These are phyloP conservation scores for Drosophila bunnanda DNA, from an alignment of 2,888 invertebrate genomes.

Conservation along the genomic window DNA sequence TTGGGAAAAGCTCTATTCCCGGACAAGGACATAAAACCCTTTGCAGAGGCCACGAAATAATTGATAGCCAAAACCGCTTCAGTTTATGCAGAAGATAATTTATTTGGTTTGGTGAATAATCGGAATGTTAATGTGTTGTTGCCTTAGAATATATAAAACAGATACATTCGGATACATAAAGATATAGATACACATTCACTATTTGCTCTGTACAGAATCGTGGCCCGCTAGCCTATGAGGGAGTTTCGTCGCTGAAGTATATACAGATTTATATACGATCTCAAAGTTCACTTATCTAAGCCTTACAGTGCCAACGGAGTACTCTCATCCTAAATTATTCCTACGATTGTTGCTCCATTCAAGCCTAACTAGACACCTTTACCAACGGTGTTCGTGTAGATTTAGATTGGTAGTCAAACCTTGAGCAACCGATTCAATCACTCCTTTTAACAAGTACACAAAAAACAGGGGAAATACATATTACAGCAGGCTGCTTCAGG, in stretches of 20 bases:
- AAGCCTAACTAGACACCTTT: neutral
- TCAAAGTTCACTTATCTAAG: slow-evolving; percentile 7
- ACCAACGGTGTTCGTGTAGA: neutral
- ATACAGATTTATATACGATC: slow-evolving; percentile 29
- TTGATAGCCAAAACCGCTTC: neutral
- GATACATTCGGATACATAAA: slow-evolving; percentile 34
- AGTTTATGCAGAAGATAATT: slow-evolving; percentile 19
- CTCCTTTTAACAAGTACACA: slow-evolving; percentile 55
- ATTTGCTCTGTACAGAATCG: slow-evolving; percentile 39
- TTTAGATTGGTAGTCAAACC: neutral
- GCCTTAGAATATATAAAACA: slow-evolving; percentile 39
- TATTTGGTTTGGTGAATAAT: slow-evolving; percentile 41
- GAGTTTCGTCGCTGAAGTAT: slow-evolving; percentile 32
- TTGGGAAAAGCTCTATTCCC: slow-evolving; percentile 57
- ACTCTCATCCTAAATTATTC: slow-evolving; percentile 1
- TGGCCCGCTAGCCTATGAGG: slow-evolving; percentile 35
- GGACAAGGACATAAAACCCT: neutral
- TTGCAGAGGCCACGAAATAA: neutral
- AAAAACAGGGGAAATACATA: slow-evolving; percentile 40
- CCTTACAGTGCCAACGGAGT: slow-evolving; percentile 14
- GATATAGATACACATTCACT: slow-evolving; percentile 58
- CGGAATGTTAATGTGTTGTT: slow-evolving; percentile 40
- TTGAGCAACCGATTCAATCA: slow-evolving; percentile 30
- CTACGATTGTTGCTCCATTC: slow-evolving; percentile 1
- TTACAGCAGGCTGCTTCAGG: slow-evolving; percentile 42